Evolutionary conservation across 2,113 vertebrate genomes (phyloP).

Genomic region (Epinephelus moara): DNA sequence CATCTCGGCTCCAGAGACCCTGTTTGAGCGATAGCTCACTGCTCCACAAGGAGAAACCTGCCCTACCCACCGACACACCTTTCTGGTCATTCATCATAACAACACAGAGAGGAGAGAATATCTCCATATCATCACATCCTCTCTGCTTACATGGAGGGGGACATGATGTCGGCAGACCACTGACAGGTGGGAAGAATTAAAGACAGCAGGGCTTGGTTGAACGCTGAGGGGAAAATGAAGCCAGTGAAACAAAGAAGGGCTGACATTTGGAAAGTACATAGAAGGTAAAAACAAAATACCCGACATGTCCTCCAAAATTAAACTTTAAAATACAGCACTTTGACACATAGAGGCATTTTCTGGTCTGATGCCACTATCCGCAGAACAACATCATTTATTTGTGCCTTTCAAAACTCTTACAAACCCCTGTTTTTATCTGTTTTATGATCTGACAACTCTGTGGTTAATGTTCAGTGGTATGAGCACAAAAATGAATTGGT

Average conservation of each 20-base stretch:
- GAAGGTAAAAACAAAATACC: constrained; percentile 1
- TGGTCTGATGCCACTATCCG: neutral
- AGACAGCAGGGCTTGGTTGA: constrained; percentile 4
- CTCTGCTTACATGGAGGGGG: constrained; percentile 23
- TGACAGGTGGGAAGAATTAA: constrained; percentile 51
- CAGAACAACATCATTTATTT: neutral
- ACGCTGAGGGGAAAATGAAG: neutral
- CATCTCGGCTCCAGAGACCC: constrained; percentile 65
- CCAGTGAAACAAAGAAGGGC: constrained; percentile 7
- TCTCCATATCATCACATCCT: constrained; percentile 50
- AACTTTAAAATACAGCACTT: neutral
- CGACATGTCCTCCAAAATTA: neutral
- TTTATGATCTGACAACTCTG: neutral
- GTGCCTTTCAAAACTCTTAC: neutral
- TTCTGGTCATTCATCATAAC: constrained; percentile 76
- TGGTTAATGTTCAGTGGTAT: neutral
- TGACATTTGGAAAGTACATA: constrained; percentile 30
- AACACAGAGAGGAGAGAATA: constrained; percentile 57
- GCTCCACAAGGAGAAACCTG: constrained; percentile 66
- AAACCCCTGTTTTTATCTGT: neutral
- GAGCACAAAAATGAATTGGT: neutral
- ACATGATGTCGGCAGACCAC: constrained; percentile 28
- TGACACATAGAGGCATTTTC: neutral
- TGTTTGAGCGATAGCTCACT: constrained; percentile 70
- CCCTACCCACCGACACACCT: constrained; percentile 75